Evolutionary conservation across 2,113 vertebrate species (phyloP).

Genomic region (Coryphaenoides rupestris): DNA sequence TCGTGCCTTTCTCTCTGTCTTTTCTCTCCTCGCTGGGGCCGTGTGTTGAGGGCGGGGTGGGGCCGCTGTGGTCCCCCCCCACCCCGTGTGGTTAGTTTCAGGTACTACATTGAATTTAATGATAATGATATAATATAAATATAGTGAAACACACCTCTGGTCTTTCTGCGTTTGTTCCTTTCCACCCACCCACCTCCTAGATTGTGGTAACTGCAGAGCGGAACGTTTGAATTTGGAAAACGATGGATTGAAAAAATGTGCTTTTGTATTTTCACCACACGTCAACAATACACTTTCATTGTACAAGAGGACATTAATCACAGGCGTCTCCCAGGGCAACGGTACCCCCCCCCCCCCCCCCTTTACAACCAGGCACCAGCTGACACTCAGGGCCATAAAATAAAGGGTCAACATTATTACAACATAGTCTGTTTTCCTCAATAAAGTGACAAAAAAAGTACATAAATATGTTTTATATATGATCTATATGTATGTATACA

Average conservation of each 20-base stretch:
- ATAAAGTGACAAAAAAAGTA: too few species aligned
- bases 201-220: background rate
- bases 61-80: conserved; percentile 51
- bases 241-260: background rate
- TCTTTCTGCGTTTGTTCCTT: conserved; percentile 24
- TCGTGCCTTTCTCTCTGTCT: conserved; percentile 72
- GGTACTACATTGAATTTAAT: conserved; percentile 77
- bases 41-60: conserved; percentile 66
- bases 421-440: too few species aligned
- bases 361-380: too few species aligned
- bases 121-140: conserved; percentile 78
- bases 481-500: too few species aligned
- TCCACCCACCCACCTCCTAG: background rate
- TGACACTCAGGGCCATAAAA: too few species aligned
- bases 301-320: too few species aligned
- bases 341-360: too few species aligned
- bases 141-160: conserved; percentile 68
- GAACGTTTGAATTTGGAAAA: background rate
- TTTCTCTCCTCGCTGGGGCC: conserved; percentile 69
- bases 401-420: too few species aligned
- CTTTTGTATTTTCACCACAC: background rate
- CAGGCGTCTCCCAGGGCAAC: too few species aligned
- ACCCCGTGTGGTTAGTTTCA: conserved; percentile 78
- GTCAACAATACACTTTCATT: too few species aligned
- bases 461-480: too few species aligned